Evolutionary conservation across 2,888 invertebrate genomes (phyloP).

Genomic region (Spicauda simplicius): DNA sequence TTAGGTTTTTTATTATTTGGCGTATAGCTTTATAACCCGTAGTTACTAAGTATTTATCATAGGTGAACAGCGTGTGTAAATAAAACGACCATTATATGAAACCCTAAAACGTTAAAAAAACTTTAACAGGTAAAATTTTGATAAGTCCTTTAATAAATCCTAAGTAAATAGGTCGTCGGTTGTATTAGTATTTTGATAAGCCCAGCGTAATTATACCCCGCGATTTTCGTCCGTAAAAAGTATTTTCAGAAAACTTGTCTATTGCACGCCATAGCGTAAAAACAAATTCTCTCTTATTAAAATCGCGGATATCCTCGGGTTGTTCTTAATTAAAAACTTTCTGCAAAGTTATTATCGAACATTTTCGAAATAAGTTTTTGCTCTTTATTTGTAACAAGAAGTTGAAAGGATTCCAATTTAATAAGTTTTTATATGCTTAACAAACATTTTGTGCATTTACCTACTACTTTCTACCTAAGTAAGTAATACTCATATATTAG

Average conservation of each 20-base stretch:
- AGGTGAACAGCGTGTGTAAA: too few relatives aligned
- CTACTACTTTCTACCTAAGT: too few relatives aligned
- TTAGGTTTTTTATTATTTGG: too few relatives aligned
- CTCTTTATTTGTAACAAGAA: neutral
- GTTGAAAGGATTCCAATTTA: too few relatives aligned
- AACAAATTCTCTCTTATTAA: neutral
- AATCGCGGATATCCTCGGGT: neutral
- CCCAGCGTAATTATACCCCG: neutral
- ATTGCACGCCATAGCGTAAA: neutral
- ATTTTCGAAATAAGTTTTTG: neutral
- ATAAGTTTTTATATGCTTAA: too few relatives aligned
- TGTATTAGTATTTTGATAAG: neutral
- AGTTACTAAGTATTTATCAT: too few relatives aligned
- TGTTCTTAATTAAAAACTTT: neutral
- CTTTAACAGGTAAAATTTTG: neutral
- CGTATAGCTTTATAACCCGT: too few relatives aligned
- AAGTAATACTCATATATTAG: too few relatives aligned
- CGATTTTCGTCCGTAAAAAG: neutral
- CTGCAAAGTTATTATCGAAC: neutral
- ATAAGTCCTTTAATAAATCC: neutral
- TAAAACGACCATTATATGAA: too few relatives aligned
- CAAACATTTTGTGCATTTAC: too few relatives aligned
- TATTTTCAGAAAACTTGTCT: neutral
- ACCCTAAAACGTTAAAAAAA: neutral
- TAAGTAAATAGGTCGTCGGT: neutral